Evolutionary conservation across 2,888 invertebrate genomes (phyloP), one percentile per base, ranked within the genome.

Genomic region (Saturnia pavonia): DNA sequence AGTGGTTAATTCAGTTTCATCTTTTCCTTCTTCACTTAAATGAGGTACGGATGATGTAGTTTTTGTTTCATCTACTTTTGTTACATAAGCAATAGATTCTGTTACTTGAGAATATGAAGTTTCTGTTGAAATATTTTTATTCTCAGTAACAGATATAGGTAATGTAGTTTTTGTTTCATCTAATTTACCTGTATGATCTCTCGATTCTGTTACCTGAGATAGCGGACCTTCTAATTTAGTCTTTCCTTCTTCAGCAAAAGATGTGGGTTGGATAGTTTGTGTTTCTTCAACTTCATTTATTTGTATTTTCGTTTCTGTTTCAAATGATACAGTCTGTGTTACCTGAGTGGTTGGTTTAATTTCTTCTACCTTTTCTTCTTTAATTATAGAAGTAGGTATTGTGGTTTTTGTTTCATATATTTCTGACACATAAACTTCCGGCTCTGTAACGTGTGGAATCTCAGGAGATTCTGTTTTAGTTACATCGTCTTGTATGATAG

Each of bases 251-350:
- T 65, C 65, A 40, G 9, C n/a, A 65, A 65, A 19, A 19, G 65
- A 40, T 40, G 7, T 40, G 8, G 65, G n/a, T 40, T 34, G 34
- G 2, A 16, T 65, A n/a, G 65, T 19, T 65, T 65, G 8, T 40
- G 19, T 65, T 65, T 65, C 65, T n/a, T 40, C 19, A 34, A 19
- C 8, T n/a, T n/a, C 40, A 65, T 65, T 22, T 65, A 40, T 65
- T 40, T 60, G 22, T 22, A 67, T 27, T 66, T 66, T 67, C 63
- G 71, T 71, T 42, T 70, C 51, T 25, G 65, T 66, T 68, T 71
- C 70, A 25, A 45, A 25, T 68, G n/a, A 16, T 9, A 40, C 40
- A 22, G 65, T 0, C 40, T 40, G 40, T 40, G 65, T 65, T 54
- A 3, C 54, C 22, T 54, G 54, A 60, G 57, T 27, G 27, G 57